Percentiles rank a stretch among this genome's conserved stretches.
These are phyloP conservation scores for Lethenteron reissneri DNA, from an alignment of 2,113 vertebrate species.

Conservation along the genomic window DNA sequence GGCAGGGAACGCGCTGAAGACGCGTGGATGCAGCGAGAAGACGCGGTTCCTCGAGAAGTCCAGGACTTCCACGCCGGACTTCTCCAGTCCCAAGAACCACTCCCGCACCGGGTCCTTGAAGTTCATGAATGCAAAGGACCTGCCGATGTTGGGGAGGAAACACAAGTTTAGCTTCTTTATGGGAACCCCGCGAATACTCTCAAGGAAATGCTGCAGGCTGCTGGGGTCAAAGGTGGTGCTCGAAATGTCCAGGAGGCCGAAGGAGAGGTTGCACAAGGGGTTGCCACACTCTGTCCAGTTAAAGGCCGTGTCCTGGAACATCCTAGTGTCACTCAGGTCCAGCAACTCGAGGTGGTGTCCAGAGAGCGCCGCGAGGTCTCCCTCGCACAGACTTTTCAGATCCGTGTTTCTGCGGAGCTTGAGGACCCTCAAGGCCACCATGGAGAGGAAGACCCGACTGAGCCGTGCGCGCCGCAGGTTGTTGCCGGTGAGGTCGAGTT, in stretches of 20 bases:
- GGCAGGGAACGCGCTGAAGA: constrained; percentile 11
- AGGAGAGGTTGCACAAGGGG: constrained; percentile 11
- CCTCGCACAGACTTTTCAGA: constrained; percentile 8
- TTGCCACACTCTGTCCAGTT: constrained; percentile 8
- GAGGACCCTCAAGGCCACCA: constrained; percentile 9
- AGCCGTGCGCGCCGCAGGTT: constrained; percentile 9
- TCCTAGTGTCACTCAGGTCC: constrained; percentile 12
- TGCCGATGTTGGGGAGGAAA: constrained; percentile 9
- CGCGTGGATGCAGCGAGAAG: neutral
- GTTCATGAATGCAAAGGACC: constrained; percentile 13
- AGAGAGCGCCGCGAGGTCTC: constrained; percentile 10
- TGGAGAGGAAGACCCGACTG: constrained; percentile 11
- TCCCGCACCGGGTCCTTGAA: constrained; percentile 6
- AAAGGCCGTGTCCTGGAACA: neutral
- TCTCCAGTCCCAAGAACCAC: constrained; percentile 12
- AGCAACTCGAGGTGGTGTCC: constrained; percentile 10
- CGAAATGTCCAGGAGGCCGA: constrained; percentile 14
- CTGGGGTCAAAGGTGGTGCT: constrained; percentile 9
- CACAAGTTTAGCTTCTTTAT: constrained; percentile 11
- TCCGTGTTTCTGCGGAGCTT: constrained; percentile 14
- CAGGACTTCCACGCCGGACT: constrained; percentile 6
- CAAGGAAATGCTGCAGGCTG: constrained; percentile 9
- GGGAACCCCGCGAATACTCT: constrained; percentile 5
- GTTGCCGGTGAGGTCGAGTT: constrained; percentile 14
- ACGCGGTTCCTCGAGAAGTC: constrained; percentile 13